Base-by-base conservation (phyloP, 2,888 invertebrate genomes). In the Thera obeliscata region DNA sequence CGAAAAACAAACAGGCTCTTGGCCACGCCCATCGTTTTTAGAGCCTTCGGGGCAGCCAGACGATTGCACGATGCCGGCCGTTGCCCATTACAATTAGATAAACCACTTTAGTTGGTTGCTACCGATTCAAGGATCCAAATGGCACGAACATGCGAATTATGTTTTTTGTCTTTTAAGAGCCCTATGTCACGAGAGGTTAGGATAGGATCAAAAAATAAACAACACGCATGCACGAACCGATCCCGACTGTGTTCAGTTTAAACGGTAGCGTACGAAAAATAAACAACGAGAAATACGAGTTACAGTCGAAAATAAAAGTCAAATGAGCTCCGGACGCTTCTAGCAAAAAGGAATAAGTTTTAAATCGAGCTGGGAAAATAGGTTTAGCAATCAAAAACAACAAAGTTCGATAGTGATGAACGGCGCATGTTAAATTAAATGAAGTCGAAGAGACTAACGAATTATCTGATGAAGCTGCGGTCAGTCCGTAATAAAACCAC, bases 1-100 rank as follows among this genome's bases (percentile, higher is more conserved):
- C 84, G 81, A 90, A 93, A 75, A 93, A 91, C 91, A 93, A 93
- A 93, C 90, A 92, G 81, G 80, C 78, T 79, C 76, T 78, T 73
- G 71, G 80, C 75, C 82, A 81, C 85, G 82, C 82, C 85, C 82
- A 75, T 78, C 78, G 68, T 82, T 81, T 83, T 78, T 61, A 70
- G 66, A 73, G 80, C 78, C 85, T 85, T 80, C 76, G 78, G 79
- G 86, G 84, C 76, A 81, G 76, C 71, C 73, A 72, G 75, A 75
- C 78, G 77, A 79, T 83, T 85, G 79, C 84, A 84, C 80, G 81
- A 84, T 81, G 80, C 76, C 78, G 77, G 80, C 76, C 78, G 77
- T 79, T 79, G 75, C 79, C 83, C 79, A 84, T 83, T 79, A 83
- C 81, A 87, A 87, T 88, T 87, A 88, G 82, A 83, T 74, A 75